Evolutionary conservation across 2,113 vertebrate genomes (phyloP).

Genomic region (Sphaerodactylus townsendi): DNA sequence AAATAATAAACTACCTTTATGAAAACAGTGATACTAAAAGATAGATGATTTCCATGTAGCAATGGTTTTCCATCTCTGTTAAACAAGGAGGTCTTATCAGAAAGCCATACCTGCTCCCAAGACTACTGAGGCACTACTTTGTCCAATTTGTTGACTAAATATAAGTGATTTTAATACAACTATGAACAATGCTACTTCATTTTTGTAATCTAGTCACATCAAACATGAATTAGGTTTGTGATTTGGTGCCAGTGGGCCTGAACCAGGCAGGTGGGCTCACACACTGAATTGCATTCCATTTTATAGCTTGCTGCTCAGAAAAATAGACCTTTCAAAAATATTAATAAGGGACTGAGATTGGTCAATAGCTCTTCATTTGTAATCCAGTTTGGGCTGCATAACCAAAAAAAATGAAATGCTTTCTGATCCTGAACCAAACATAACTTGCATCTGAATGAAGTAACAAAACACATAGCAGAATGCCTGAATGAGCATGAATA

Average conservation of each 20-base stretch:
- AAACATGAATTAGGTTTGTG: neutral
- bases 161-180: neutral
- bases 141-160: neutral
- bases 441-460: neutral
- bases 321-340: neutral
- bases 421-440: constrained; percentile 2
- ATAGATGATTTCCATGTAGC: neutral
- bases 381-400: neutral
- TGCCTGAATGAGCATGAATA: no score
- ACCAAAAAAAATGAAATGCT: neutral
- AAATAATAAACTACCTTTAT: neutral
- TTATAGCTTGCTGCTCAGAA: neutral
- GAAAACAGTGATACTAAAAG: neutral
- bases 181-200: neutral
- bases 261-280: neutral
- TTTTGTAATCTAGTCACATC: neutral
- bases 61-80: neutral
- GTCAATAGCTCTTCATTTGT: neutral
- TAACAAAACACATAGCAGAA: neutral
- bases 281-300: neutral
- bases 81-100: neutral
- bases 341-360: neutral
- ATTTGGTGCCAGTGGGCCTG: rapidly evolving
- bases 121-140: rapidly evolving
- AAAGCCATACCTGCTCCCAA: neutral